phyloP scores from a whole-genome alignment of 1,140 invertebrate species.

The Ooceraea biroi region DNA sequence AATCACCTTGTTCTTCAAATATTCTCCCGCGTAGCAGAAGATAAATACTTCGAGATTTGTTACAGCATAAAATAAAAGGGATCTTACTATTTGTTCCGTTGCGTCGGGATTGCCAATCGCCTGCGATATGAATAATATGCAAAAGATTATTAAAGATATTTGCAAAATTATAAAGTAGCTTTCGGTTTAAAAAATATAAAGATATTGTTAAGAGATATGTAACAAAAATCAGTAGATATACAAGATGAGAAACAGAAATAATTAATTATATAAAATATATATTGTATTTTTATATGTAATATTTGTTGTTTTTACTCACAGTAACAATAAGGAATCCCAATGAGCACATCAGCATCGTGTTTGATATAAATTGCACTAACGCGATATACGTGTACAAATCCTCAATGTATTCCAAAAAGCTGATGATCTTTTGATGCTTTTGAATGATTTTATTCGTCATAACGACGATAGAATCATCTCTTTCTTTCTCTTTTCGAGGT shows the following conservation, averaged over 20 bases:
- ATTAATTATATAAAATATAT: not conserved
- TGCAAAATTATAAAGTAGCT: not conserved
- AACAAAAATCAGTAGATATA: not conserved
- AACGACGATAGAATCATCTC: not conserved
- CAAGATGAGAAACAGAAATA: not conserved
- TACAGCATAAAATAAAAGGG: conserved; percentile 51
- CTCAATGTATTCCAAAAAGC: conserved; percentile 48
- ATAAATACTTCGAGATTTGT: conserved; percentile 65
- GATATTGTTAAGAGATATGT: not conserved
- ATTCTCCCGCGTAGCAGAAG: conserved; percentile 70
- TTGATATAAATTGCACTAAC: conserved; percentile 56
- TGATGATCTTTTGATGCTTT: conserved; percentile 58
- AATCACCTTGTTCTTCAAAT: conserved; percentile 55
- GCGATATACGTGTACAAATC: conserved; percentile 61
- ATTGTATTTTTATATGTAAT: conserved; percentile 1
- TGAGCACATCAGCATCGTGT: conserved; percentile 60
- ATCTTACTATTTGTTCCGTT: conserved; percentile 17
- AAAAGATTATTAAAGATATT: not conserved
- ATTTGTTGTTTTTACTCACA: conserved; percentile 44
- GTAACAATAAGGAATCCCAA: conserved; percentile 57
- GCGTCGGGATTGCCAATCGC: conserved; percentile 43
- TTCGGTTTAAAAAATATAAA: not conserved
- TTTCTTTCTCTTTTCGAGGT: not conserved
- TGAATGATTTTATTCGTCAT: conserved; percentile 52
- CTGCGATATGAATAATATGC: conserved; percentile 34